Evolutionary conservation across 2,888 invertebrate genomes (phyloP), one percentile per base, ranked within the genome.

Genomic region (Thymelicus sylvestris): DNA sequence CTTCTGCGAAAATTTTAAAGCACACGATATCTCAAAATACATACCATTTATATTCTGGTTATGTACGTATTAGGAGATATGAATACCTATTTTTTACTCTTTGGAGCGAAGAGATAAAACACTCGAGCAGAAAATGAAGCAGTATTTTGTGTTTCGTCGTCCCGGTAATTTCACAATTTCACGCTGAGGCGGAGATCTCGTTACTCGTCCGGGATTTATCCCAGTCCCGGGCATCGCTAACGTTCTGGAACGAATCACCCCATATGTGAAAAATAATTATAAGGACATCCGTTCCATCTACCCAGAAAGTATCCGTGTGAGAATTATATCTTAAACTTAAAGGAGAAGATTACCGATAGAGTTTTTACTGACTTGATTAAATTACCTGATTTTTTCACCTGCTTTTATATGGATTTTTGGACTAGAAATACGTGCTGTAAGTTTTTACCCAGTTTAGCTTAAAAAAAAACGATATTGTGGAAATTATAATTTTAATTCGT

Each of bases 121-220:
- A 63, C 59, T 71, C 63, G 48, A 71, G 66, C 63, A 67, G 71
- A 71, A 73, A 74, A 71, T 71, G 59, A 71, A 71, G 67, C 71
- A 59, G 66, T 66, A 67, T 66, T 71, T 67, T 67, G 67, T 63
- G 61, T 83, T 84, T 82, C 79, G 73, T 78, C 83, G 77, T 83
- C 86, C 84, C 83, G 84, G 90, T 88, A 87, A 91, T 90, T 90
- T 90, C 83, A 89, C 90, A 92, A 93, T 93, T 93, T 93, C 93
- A 93, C 91, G 93, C 87, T 83, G 83, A 87, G 86, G 76, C 86
- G 88, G 86, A 89, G 85, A 89, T 89, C 91, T 91, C 86, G 91
- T 91, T 89, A 89, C 83, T 84, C 81, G 81, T 76, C 84, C 84
- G 86, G 88, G 90, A 86, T 89, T 86, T 82, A 77, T 83, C 80